These are phyloP conservation scores for Chauna torquata DNA, from an alignment of 2,113 vertebrate species.

Conservation along the genomic window DNA sequence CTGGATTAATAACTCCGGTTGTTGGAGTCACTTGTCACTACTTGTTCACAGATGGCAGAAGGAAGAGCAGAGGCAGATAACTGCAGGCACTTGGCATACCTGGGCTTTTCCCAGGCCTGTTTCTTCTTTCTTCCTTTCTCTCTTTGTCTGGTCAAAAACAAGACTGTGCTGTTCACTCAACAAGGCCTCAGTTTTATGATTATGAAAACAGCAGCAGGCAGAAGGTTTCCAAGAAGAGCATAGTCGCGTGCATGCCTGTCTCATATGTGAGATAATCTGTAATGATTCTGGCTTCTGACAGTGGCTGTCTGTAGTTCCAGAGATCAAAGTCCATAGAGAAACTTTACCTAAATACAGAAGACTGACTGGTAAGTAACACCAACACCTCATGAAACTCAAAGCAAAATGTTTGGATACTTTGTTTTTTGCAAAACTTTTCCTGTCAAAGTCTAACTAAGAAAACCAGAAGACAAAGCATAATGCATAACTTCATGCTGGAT, in stretches of 20 bases:
- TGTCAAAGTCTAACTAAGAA: conserved; percentile 4
- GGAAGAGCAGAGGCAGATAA: conserved; percentile 33
- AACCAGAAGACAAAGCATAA: background rate
- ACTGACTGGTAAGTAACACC: conserved; percentile 40
- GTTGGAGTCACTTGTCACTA: background rate
- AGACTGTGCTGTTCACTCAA: background rate
- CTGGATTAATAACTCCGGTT: background rate
- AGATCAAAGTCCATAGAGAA: conserved; percentile 44
- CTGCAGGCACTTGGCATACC: conserved; percentile 12
- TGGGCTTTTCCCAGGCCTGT: conserved; percentile 24
- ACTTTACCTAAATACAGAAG: background rate
- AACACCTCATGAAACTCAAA: conserved; percentile 53
- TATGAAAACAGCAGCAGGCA: conserved; percentile 1
- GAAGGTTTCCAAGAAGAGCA: conserved; percentile 29
- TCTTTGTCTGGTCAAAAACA: conserved; percentile 5
- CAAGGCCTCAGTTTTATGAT: background rate
- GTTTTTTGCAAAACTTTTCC: background rate
- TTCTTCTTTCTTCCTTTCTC: conserved; percentile 21
- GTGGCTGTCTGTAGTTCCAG: conserved; percentile 17
- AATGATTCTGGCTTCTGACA: conserved; percentile 43
- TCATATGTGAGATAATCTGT: background rate
- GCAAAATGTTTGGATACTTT: background rate
- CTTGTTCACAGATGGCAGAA: conserved; percentile 23
- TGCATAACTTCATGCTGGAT: background rate
- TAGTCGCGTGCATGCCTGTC: background rate